These are phyloP conservation scores for sheep (Ovis aries) DNA, from an alignment of 2,113 vertebrate genomes.

Conservation along the genomic window DNA sequence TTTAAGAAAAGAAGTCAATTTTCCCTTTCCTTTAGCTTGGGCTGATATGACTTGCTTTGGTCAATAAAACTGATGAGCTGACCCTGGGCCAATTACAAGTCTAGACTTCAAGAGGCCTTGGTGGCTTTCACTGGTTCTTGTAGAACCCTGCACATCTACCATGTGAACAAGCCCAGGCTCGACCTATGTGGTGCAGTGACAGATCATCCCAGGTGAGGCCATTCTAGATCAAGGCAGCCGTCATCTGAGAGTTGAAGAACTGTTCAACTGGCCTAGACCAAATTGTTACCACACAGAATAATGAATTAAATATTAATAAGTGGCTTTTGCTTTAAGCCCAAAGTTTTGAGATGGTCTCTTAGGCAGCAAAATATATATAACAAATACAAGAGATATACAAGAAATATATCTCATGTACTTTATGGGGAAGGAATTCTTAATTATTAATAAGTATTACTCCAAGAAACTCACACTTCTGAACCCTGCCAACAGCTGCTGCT, in stretches of 20 bases:
- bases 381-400: not conserved
- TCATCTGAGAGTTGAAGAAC: not conserved
- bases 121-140: not conserved
- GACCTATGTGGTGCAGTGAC: not conserved
- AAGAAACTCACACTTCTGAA: not conserved
- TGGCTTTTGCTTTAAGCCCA: not conserved
- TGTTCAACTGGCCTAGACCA: not conserved
- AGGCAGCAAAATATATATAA: not conserved
- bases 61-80: not conserved
- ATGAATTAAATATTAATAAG: not conserved
- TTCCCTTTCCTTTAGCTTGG: not conserved
- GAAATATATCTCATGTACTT: not conserved
- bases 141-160: not conserved
- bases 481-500: not conserved
- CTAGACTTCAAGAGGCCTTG: not conserved
- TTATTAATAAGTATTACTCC: not conserved
- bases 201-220: not conserved
- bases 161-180: not conserved
- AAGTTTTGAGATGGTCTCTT: not conserved
- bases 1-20: not conserved
- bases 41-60: not conserved
- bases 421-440: not conserved
- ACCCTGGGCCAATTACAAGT: not conserved
- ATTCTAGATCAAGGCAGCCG: not conserved
- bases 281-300: not conserved